phyloP scores from a whole-genome alignment of 2,113 vertebrate genomes.

The Mustelus asterias region DNA sequence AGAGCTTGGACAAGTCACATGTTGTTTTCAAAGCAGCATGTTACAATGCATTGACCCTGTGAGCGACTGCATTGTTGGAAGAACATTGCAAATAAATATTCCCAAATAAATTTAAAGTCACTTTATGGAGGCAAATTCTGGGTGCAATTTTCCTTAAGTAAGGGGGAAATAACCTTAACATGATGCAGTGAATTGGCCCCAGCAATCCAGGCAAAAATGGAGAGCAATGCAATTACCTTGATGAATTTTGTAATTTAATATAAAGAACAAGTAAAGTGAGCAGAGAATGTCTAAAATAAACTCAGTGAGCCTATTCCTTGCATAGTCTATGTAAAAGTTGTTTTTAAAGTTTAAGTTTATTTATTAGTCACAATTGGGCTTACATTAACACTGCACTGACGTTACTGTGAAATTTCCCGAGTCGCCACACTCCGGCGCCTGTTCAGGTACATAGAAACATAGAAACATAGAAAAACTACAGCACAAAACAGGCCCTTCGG shows the following conservation, averaged over 20 bases:
- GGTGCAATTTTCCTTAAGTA: background rate
- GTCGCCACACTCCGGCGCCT: no score
- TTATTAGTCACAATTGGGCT: no score
- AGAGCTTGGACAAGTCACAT: background rate
- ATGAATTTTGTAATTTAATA: background rate
- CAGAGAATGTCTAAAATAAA: background rate
- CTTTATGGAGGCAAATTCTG: background rate
- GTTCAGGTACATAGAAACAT: no score
- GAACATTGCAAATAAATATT: background rate
- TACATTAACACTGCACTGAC: no score
- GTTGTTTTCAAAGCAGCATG: background rate
- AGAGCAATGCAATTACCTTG: background rate
- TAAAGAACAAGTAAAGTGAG: background rate
- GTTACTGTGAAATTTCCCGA: no score
- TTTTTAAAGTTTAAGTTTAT: no score
- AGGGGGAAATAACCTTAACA: background rate
- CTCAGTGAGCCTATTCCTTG: background rate
- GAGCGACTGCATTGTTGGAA: background rate
- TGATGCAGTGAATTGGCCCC: background rate
- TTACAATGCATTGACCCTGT: background rate
- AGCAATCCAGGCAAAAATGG: background rate
- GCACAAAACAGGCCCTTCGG: no score
- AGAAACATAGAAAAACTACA: no score
- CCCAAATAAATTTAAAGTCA: background rate
- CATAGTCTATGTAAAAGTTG: background rate